phyloP scores from a whole-genome alignment of 2,797 vertebrate species.

The Morus bassanus region DNA sequence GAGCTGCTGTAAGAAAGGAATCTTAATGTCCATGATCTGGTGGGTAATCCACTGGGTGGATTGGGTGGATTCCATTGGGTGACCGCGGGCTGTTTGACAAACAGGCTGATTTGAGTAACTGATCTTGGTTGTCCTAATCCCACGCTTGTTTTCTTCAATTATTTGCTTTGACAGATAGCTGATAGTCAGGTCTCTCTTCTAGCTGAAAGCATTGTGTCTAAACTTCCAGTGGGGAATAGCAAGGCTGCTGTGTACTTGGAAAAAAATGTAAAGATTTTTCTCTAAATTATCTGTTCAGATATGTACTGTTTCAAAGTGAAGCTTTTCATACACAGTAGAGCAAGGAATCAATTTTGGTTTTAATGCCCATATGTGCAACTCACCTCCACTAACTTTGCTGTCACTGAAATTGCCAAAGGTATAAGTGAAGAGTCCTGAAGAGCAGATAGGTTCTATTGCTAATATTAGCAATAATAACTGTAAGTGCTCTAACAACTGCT shows the following conservation, averaged over 20 bases:
- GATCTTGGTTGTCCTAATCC: not conserved
- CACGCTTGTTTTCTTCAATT: not conserved
- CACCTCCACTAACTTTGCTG: not conserved
- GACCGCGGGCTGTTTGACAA: not conserved
- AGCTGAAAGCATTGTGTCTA: not conserved
- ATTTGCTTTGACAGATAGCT: not conserved
- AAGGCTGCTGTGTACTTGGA: not conserved
- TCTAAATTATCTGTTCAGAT: not conserved
- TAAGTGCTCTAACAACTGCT: not conserved
- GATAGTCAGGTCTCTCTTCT: not conserved
- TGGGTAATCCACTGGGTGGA: not conserved
- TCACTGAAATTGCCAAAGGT: not conserved
- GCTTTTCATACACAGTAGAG: not conserved
- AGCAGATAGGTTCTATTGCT: not conserved
- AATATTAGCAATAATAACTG: not conserved
- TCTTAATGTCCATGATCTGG: not conserved
- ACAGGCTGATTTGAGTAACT: not conserved
- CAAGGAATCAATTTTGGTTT: not conserved
- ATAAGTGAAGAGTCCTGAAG: not conserved
- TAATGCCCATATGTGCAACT: not conserved
- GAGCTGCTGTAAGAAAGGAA: not conserved
- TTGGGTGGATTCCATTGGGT: not conserved
- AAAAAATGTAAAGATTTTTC: not conserved
- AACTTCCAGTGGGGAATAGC: not conserved
- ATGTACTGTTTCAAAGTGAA: not conserved